These are phyloP conservation scores for Scortum barcoo DNA, from an alignment of 2,113 vertebrate species.

Conservation along the genomic window DNA sequence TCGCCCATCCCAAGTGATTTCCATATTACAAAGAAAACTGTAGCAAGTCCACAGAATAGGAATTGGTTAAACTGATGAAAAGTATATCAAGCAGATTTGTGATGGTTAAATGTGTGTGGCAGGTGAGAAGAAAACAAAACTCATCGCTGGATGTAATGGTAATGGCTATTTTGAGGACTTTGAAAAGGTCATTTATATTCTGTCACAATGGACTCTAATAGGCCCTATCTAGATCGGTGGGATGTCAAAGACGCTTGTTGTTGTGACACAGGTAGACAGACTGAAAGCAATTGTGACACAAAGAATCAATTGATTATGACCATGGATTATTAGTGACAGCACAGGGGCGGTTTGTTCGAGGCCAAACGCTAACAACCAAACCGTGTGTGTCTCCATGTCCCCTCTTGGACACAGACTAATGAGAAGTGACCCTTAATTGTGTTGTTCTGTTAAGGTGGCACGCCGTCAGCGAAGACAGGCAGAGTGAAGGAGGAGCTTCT, in stretches of 20 bases:
- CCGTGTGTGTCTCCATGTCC: constrained; percentile 68
- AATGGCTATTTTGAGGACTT: neutral
- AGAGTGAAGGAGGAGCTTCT: neutral
- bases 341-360: constrained; percentile 18
- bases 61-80: constrained; percentile 19
- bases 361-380: constrained; percentile 66
- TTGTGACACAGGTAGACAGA: neutral
- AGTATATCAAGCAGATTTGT: neutral
- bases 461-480: constrained; percentile 21
- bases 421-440: constrained; percentile 78
- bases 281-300: constrained; percentile 12
- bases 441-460: constrained; percentile 74
- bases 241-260: constrained; percentile 28
- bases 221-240: neutral
- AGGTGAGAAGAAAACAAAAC: constrained; percentile 8
- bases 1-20: constrained; percentile 19
- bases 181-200: neutral
- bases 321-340: constrained; percentile 51
- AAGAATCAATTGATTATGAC: constrained; percentile 58
- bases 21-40: neutral
- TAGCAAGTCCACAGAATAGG: neutral
- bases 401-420: constrained; percentile 64
- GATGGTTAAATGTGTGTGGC: no score
- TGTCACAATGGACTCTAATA: neutral
- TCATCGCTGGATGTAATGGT: neutral